A percentile compares a stretch with the other conserved stretches of the same genome.
These are phyloP conservation scores for Pogonognathellus flavescens DNA, from an alignment of 1,140 invertebrate genomes.

Conservation along the genomic window DNA sequence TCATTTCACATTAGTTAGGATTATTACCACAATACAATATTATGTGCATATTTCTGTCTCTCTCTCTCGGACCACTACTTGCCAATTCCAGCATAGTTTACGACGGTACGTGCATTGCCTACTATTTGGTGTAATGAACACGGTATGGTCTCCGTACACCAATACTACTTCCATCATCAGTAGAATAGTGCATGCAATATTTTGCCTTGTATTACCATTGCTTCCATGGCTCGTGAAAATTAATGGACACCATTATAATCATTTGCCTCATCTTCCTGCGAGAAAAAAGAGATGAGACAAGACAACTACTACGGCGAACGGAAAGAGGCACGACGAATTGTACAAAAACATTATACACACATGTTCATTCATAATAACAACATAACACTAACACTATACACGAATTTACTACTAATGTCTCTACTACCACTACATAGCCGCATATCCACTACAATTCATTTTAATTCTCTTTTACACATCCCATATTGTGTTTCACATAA, in stretches of 20 bases:
- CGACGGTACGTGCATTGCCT: conserved; percentile 15
- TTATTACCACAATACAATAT: too few species aligned
- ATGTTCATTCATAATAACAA: not conserved
- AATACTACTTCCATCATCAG: not conserved
- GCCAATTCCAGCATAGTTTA: not conserved
- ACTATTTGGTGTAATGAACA: not conserved
- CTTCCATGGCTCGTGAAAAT: not conserved
- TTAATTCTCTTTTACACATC: too few species aligned
- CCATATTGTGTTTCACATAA: too few species aligned
- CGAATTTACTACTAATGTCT: too few species aligned
- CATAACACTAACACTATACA: too few species aligned
- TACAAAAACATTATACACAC: not conserved
- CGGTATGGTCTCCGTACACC: not conserved
- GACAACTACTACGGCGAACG: not conserved
- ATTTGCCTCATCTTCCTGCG: conserved; percentile 5
- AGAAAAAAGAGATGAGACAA: conserved; percentile 21
- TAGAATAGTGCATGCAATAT: not conserved
- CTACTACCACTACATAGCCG: too few species aligned
- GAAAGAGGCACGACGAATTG: conserved; percentile 30
- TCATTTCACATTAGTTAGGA: too few species aligned
- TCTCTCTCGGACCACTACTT: not conserved
- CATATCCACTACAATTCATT: too few species aligned
- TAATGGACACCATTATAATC: conserved; percentile 11
- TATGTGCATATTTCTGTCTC: too few species aligned
- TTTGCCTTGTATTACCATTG: not conserved